Conservation (phyloP, 2,113 vertebrate species). For the Rhineura floridana region DNA sequence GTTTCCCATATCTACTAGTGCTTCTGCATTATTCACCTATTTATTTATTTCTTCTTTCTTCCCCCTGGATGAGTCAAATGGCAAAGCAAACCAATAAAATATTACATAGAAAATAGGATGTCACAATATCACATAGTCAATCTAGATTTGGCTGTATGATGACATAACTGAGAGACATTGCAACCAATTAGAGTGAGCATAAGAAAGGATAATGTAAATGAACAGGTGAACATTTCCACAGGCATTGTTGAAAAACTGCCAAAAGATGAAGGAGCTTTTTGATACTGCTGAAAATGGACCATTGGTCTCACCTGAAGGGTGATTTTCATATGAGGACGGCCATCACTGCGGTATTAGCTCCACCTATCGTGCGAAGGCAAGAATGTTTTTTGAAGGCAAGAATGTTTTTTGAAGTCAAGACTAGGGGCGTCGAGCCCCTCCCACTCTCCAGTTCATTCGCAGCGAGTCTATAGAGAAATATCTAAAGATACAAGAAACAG, state of each 20-base stretch:
- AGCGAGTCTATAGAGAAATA: no score
- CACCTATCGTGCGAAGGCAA: no score
- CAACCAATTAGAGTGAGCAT: neutral
- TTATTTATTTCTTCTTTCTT: neutral
- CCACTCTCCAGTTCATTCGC: no score
- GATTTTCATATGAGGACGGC: no score
- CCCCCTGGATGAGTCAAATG: neutral
- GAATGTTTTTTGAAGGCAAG: no score
- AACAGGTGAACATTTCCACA: neutral
- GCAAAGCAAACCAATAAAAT: neutral
- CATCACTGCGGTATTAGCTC: no score
- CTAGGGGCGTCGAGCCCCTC: no score
- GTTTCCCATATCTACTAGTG: neutral
- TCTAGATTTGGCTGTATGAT: neutral
- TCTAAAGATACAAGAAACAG: no score
- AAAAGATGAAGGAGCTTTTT: neutral
- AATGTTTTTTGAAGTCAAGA: no score
- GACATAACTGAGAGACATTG: neutral
- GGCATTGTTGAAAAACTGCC: neutral
- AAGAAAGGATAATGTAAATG: neutral
- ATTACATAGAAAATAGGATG: neutral
- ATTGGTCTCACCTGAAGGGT: no score
- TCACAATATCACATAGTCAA: neutral
- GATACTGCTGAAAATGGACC: conserved; percentile 22
- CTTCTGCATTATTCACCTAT: neutral